Evolutionary conservation across 2,797 vertebrate genomes (phyloP), one percentile per base, ranked within the genome.

Genomic region (Trachops cirrhosus): DNA sequence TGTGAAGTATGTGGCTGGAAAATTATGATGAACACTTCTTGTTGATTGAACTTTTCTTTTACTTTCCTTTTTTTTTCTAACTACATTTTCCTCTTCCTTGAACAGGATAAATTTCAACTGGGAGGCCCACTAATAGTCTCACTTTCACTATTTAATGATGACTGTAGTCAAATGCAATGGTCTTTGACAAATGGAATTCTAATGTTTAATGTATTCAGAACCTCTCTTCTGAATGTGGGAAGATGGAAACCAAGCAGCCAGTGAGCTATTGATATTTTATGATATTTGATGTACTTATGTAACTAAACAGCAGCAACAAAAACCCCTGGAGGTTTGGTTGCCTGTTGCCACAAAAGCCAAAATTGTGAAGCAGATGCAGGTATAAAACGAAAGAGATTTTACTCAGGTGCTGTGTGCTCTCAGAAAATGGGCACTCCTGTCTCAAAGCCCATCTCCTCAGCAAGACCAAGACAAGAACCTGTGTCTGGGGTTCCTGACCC

Each of bases 161-260:
- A 91, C 78, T 84, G 32, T 75, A 73, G 96, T 95, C 93, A 86
- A 71, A 97, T 86, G 57, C 64, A 89, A 83, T 93, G 86, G 79
- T 93, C 90, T 92, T 84, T 90, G 82, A 77, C 78, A 95, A 89
- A 96, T 87, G 84, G 71, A 93, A 89, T 96, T 96, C 57, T 86
- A 83, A 89, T 73, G 59, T 79, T 67, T 70, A 82, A 74, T 78
- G 14, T 90, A 78, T 91, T 94, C 86, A 92, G 59, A 92, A 90
- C 9, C 62, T 83, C 70, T 94, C 75, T 89, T 86, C 74, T 57
- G 11, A 87, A 75, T 78, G 32, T 62, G 26, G 10, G 26, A 70
- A 88, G 67, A 93, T 68, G 21, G 70, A 83, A 71, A 78, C 10
- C 22, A 64, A 62, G 15, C 37, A 85, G 39, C 39, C 9, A 90